These are phyloP conservation scores for Malurus cyaneus DNA, from an alignment of 2,113 vertebrate species.

Conservation along the genomic window DNA sequence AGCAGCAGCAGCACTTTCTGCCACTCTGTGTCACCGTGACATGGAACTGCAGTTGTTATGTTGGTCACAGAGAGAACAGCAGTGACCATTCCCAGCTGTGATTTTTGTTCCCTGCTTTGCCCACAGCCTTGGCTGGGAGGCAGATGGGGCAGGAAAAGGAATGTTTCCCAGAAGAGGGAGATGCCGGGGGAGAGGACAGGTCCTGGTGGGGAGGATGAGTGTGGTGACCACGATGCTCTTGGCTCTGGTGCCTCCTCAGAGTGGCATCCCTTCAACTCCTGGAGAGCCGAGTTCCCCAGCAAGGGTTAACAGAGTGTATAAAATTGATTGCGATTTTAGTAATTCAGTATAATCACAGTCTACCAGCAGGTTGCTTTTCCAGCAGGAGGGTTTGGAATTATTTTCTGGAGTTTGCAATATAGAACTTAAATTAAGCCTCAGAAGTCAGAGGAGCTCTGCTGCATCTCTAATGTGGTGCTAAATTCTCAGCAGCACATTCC, in stretches of 20 bases:
- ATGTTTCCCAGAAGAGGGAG: background rate
- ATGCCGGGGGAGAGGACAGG: background rate
- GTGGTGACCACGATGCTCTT: background rate
- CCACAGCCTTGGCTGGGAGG: background rate
- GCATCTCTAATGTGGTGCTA: conserved; percentile 85
- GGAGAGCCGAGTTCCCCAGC: conserved; percentile 44
- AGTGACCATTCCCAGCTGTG: background rate
- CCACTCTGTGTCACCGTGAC: background rate
- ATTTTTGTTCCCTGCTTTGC: background rate
- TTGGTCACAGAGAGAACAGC: background rate
- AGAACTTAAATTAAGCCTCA: conserved; percentile 90
- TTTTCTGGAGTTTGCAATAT: conserved; percentile 89
- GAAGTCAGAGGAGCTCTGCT: conserved; percentile 83
- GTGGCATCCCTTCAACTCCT: background rate
- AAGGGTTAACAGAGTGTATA: conserved; percentile 84
- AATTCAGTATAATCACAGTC: conserved; percentile 88
- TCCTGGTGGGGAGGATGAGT: background rate
- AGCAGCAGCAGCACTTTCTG: background rate
- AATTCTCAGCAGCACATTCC: conserved; percentile 85
- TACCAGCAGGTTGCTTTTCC: conserved; percentile 87
- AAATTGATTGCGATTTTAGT: conserved; percentile 88
- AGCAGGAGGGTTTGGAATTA: conserved; percentile 89
- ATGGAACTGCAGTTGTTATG: background rate
- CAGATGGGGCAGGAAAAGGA: background rate
- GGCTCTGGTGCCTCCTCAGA: background rate